A percentile compares a stretch with the other conserved stretches of the same genome.
phyloP scores from a whole-genome alignment of 2,797 vertebrate genomes.

The Oreortyx pictus region DNA sequence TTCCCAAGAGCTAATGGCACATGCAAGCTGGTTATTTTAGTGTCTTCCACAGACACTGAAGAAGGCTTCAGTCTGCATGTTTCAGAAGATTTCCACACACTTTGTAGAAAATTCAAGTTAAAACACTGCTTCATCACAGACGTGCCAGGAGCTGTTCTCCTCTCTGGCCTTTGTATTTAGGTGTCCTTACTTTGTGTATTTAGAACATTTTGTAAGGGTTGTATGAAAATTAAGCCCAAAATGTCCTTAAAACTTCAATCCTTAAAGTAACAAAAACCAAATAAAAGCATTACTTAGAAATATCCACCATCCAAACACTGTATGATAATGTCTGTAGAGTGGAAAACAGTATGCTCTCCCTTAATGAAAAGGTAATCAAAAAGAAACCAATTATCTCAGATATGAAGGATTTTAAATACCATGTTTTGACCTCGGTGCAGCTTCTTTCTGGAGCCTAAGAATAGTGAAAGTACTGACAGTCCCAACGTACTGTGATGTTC shows the following conservation, averaged over 20 bases:
- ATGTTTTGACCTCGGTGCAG: neutral
- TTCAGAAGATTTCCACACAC: neutral
- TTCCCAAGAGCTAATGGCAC: neutral
- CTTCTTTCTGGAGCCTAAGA: neutral
- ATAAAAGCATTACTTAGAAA: neutral
- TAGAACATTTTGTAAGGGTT: neutral
- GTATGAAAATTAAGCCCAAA: neutral
- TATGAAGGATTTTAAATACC: neutral
- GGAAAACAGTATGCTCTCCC: constrained; percentile 4
- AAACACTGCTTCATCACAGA: neutral
- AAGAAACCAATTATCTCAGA: neutral
- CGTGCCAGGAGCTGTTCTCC: neutral
- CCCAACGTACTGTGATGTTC: neutral
- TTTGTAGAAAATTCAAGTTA: neutral
- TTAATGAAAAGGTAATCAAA: neutral
- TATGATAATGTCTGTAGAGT: neutral
- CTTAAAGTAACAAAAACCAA: neutral
- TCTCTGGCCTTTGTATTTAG: neutral
- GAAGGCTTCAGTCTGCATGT: neutral
- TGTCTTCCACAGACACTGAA: neutral
- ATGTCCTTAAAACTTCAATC: neutral
- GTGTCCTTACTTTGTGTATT: neutral
- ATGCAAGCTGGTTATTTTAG: neutral
- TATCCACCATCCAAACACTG: neutral
- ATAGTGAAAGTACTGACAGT: neutral